Conservation (phyloP, 2,888 invertebrate species). For the Callinectes sapidus region DNA sequence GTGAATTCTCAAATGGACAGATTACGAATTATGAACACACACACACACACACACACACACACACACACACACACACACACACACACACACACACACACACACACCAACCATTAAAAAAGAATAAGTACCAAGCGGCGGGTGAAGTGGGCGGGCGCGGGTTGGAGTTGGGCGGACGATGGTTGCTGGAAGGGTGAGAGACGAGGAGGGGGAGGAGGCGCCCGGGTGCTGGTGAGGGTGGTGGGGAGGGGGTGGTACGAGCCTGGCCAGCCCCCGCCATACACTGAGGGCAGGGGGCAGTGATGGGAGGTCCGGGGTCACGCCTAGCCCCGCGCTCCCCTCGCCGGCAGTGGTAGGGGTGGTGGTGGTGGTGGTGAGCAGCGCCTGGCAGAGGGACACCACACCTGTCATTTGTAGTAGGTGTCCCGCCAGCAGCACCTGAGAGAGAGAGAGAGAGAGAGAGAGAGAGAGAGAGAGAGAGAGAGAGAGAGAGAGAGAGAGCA, state of each 20-base stretch:
- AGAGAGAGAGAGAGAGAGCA: slow-evolving; percentile 14
- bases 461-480: slow-evolving; percentile 34
- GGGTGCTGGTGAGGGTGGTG: slow-evolving; percentile 38
- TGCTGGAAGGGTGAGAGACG: not conserved
- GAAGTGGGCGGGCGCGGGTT: slow-evolving; percentile 53
- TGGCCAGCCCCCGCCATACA: slow-evolving; percentile 65
- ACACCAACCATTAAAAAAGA: not conserved
- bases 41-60: not conserved
- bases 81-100: slow-evolving; percentile 1
- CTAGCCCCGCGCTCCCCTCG: slow-evolving; percentile 18
- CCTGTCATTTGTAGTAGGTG: slow-evolving; percentile 68
- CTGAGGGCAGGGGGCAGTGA: slow-evolving; percentile 63
- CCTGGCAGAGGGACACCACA: slow-evolving; percentile 68
- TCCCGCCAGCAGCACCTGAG: slow-evolving; percentile 67
- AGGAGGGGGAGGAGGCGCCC: slow-evolving; percentile 24
- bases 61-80: too few species aligned
- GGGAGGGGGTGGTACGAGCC: slow-evolving; percentile 55
- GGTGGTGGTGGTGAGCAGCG: slow-evolving; percentile 56
- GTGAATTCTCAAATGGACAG: not conserved
- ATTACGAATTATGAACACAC: not conserved
- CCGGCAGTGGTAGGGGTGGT: slow-evolving; percentile 35
- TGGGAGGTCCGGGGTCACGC: slow-evolving; percentile 24
- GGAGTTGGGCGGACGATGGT: slow-evolving; percentile 69
- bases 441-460: not conserved
- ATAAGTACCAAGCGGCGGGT: slow-evolving; percentile 45